A percentile compares a stretch with the other conserved stretches of the same genome.
Evolutionary conservation across 30 jellyfish, hydroid and myxozoan species (phyloP).

Genomic region (Clytia hemisphaerica): DNA sequence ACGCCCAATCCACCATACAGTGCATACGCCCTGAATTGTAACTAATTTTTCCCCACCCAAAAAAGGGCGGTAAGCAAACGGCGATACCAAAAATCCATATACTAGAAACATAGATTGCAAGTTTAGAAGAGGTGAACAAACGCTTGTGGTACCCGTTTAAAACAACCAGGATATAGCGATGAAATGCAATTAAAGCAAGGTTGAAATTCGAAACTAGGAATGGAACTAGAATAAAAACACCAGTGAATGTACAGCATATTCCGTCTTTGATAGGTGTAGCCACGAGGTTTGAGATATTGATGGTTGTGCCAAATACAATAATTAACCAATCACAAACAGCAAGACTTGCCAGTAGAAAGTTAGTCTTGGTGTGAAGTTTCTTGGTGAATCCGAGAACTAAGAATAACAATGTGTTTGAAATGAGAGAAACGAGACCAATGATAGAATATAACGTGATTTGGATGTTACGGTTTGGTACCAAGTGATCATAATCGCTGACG

Average conservation of each 20-base stretch:
- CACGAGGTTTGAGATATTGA: background rate
- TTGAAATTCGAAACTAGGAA: slow-evolving; percentile 10
- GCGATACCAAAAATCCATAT: background rate
- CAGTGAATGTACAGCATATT: background rate
- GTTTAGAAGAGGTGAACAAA: background rate
- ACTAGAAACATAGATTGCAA: background rate
- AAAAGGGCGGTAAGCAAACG: slow-evolving; percentile 16
- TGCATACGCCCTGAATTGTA: slow-evolving; percentile 1
- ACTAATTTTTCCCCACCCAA: slow-evolving; percentile 33
- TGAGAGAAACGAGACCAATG: slow-evolving; percentile 15
- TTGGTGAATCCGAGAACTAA: background rate
- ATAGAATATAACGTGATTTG: slow-evolving; percentile 2
- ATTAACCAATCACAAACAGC: slow-evolving; percentile 17
- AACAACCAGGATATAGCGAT: slow-evolving; percentile 22
- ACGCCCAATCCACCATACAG: slow-evolving; percentile 40
- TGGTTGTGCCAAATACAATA: slow-evolving; percentile 11
- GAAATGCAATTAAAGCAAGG: slow-evolving; percentile 17
- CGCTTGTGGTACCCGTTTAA: background rate
- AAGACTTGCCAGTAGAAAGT: background rate
- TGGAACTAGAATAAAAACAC: background rate
- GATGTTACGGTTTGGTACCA: no score
- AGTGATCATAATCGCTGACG: no score
- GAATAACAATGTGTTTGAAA: slow-evolving; percentile 12
- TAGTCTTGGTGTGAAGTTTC: slow-evolving; percentile 13
- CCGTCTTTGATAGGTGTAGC: background rate